These are phyloP conservation scores for Budorcas taxicolor DNA, from an alignment of 2,113 vertebrate genomes.

Conservation along the genomic window DNA sequence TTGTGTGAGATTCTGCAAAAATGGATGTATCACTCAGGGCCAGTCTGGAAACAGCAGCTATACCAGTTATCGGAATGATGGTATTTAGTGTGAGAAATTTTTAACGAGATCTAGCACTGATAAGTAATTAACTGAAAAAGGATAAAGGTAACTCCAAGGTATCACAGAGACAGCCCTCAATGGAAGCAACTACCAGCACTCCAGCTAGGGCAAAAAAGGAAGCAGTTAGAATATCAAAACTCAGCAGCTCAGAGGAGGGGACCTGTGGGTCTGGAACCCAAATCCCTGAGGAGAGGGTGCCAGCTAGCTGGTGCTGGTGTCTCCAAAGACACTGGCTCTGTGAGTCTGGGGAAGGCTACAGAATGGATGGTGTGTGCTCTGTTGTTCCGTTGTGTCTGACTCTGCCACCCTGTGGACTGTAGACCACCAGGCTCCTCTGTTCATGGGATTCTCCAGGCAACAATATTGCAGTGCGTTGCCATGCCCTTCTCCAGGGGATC, in stretches of 20 bases:
- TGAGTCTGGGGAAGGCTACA: neutral
- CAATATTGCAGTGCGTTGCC: neutral
- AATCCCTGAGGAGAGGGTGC: neutral
- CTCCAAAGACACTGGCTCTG: neutral
- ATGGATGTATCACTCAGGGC: no score
- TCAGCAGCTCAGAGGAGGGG: neutral
- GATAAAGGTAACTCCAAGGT: neutral
- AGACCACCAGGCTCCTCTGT: neutral
- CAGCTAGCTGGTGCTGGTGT: neutral
- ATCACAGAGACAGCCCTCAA: neutral
- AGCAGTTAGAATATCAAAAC: neutral
- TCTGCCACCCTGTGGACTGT: neutral
- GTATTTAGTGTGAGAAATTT: neutral
- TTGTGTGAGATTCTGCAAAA: neutral
- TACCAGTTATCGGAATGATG: neutral
- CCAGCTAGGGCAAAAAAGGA: neutral
- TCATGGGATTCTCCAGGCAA: neutral
- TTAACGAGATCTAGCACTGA: neutral
- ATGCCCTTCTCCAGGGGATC: neutral
- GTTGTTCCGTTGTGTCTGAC: neutral
- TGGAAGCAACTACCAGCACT: neutral
- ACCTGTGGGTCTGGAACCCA: neutral
- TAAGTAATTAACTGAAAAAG: neutral
- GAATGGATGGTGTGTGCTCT: neutral
- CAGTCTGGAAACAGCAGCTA: neutral